These are phyloP conservation scores for Drosophila heteroneura DNA, from an alignment of 2,888 invertebrate genomes.

Conservation along the genomic window DNA sequence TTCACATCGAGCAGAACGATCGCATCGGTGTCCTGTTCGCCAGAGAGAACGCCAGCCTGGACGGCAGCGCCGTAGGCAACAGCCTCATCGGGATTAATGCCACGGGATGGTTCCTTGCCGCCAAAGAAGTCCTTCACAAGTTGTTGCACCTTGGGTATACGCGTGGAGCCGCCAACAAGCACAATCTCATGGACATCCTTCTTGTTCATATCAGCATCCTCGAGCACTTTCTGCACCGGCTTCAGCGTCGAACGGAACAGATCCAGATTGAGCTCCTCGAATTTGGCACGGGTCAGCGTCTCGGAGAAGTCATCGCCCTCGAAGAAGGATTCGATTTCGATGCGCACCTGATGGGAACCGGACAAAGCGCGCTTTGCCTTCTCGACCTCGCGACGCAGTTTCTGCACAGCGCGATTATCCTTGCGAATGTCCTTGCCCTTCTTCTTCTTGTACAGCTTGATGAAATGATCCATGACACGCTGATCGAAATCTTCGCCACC, in stretches of 20 bases:
- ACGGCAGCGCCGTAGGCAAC: slow-evolving; percentile 99
- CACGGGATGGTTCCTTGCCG: slow-evolving; percentile 98
- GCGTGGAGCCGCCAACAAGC: slow-evolving; percentile 98
- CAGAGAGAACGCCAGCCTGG: slow-evolving; percentile 97
- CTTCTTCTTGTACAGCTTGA: slow-evolving; percentile 99
- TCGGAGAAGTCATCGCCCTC: slow-evolving; percentile 99
- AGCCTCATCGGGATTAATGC: slow-evolving; percentile 99
- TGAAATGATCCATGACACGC: slow-evolving; percentile 99
- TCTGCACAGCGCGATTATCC: slow-evolving; percentile 97
- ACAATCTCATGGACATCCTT: slow-evolving; percentile 99
- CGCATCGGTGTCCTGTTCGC: slow-evolving; percentile 98
- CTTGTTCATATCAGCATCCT: slow-evolving; percentile 99
- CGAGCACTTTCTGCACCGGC: slow-evolving; percentile 97
- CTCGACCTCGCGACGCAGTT: slow-evolving; percentile 98
- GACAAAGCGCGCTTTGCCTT: slow-evolving; percentile 98
- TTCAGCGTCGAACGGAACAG: slow-evolving; percentile 96
- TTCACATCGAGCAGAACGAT: slow-evolving; percentile 99
- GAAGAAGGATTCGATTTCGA: slow-evolving; percentile 99
- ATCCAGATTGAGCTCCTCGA: slow-evolving; percentile 98
- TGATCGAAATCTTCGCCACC: slow-evolving; percentile 99
- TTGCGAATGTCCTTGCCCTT: slow-evolving; percentile 98
- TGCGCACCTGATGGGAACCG: slow-evolving; percentile 95
- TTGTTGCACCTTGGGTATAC: slow-evolving; percentile 99
- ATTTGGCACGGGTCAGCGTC: slow-evolving; percentile 98
- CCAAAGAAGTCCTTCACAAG: slow-evolving; percentile 97